Base-by-base conservation (phyloP, 1,140 invertebrate species). In the Eueides isabella region DNA sequence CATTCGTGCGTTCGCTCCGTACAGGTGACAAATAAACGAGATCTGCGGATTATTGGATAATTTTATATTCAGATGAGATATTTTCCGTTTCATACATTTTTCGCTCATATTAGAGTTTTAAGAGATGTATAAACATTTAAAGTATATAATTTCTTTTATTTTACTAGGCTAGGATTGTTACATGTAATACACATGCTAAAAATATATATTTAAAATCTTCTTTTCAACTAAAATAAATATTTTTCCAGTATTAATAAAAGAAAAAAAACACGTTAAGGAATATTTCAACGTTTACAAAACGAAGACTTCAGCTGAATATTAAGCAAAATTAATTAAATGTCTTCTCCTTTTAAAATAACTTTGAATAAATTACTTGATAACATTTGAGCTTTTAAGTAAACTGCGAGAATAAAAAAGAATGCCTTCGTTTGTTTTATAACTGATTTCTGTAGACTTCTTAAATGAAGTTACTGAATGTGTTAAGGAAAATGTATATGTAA, bases 291-390 rank as follows among this genome's bases (percentile, higher is more conserved):
- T 41, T 63, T 71, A 19, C 38, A 48, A 61, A 61, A 61, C 28
- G 33, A 23, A 71, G 61, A 62, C 61, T 63, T 26, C 26, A 30
- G 19, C 16, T 63, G 69, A 71, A 71, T 71, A 38, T 71, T 41
- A 63, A 71, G 29, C 61, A 63, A 63, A 71, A 28, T 28, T 68
- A 55, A 68, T 68, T 68, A 68, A 6, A 31, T 55, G 23, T 66
- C 48, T 55, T 68, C 28, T 55, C 44, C 48, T 68, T 55, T 31
- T n/a, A 55, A 12, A 68, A 29, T 38, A 2, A 38, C 29, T 68
- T 31, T 48, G 28, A 48, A 55, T 55, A 55, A 55, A 55, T 55
- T 55, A 55, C 23, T 55, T 55, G 12, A 16, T 55, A 55, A 19
- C 16, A 30, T 30, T 38, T 2, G 66, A 68, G 44, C 23, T 63